These are phyloP conservation scores for Lampris megalopsis DNA, from an alignment of 2,113 vertebrate genomes.

Conservation along the genomic window DNA sequence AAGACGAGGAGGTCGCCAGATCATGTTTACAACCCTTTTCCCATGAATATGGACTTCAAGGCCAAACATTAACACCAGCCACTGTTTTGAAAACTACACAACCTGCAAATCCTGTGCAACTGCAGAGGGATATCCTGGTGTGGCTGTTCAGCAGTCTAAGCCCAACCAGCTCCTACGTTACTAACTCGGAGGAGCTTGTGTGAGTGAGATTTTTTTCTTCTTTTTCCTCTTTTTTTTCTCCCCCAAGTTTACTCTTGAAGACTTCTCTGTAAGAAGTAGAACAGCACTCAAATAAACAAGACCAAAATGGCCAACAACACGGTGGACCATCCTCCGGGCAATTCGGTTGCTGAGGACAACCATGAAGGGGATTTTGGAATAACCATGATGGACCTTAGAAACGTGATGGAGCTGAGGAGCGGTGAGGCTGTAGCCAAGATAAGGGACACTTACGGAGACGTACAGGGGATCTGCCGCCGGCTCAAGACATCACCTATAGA, in stretches of 20 bases:
- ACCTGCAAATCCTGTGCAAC: slow-evolving; percentile 53
- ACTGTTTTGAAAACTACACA: slow-evolving; percentile 54
- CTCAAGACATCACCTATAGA: slow-evolving; percentile 93
- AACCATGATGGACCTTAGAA: slow-evolving; percentile 86
- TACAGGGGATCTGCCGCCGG: slow-evolving; percentile 88
- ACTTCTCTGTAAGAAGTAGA: neutral
- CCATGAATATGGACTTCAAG: slow-evolving; percentile 82
- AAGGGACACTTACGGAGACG: slow-evolving; percentile 82
- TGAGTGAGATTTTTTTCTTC: neutral
- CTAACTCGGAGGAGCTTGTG: slow-evolving; percentile 12
- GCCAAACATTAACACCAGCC: slow-evolving; percentile 74
- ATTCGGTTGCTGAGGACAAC: slow-evolving; percentile 87
- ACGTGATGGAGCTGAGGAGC: slow-evolving; percentile 92
- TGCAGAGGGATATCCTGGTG: slow-evolving; percentile 6
- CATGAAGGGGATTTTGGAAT: slow-evolving; percentile 92
- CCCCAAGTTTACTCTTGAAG: neutral
- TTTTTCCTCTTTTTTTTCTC: no score
- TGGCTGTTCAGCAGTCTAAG: neutral
- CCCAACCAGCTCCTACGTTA: slow-evolving; percentile 22
- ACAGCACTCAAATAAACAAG: slow-evolving; percentile 24
- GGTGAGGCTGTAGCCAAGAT: slow-evolving; percentile 87
- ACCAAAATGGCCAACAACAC: slow-evolving; percentile 89
- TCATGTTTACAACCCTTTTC: slow-evolving; percentile 77
- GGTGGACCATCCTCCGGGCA: slow-evolving; percentile 88
- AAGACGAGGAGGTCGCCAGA: slow-evolving; percentile 76